These are phyloP conservation scores for Drosophila tropicalis DNA, from an alignment of 1,140 invertebrate genomes.

Conservation along the genomic window DNA sequence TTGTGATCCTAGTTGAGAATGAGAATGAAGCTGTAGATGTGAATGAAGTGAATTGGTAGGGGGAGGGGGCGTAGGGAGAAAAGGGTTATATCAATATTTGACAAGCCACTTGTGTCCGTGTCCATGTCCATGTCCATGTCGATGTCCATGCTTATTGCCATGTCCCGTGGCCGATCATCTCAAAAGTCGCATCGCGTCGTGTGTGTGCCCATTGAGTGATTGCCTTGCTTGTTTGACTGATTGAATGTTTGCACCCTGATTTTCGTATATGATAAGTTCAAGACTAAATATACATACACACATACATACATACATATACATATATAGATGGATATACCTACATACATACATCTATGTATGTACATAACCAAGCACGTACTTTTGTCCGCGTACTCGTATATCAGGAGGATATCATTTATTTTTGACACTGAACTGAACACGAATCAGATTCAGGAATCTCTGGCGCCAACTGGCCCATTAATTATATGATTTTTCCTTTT, in stretches of 20 bases:
- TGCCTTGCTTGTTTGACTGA: slow-evolving; percentile 63
- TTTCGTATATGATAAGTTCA: slow-evolving; percentile 51
- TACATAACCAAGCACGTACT: background rate
- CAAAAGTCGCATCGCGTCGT: slow-evolving; percentile 1
- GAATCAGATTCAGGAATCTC: slow-evolving; percentile 52
- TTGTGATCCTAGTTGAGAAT: slow-evolving; percentile 32
- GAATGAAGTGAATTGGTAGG: background rate
- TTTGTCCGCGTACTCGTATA: background rate
- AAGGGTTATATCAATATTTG: slow-evolving; percentile 71
- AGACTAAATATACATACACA: slow-evolving; percentile 1
- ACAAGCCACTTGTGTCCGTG: slow-evolving; percentile 54
- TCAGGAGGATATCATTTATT: slow-evolving; percentile 17
- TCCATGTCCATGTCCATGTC: background rate
- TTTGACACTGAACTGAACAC: slow-evolving; percentile 4
- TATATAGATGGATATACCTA: background rate
- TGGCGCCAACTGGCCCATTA: slow-evolving; percentile 76
- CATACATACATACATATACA: background rate
- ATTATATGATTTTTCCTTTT: slow-evolving; percentile 72
- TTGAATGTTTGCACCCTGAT: slow-evolving; percentile 59
- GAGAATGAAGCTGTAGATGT: slow-evolving; percentile 2
- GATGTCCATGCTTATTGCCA: background rate
- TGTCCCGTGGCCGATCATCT: background rate
- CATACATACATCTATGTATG: background rate
- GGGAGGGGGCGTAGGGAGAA: background rate
- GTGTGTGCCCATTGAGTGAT: slow-evolving; percentile 73